Evolutionary conservation across 2,113 vertebrate genomes (phyloP).

Genomic region (Sciurus niger): DNA sequence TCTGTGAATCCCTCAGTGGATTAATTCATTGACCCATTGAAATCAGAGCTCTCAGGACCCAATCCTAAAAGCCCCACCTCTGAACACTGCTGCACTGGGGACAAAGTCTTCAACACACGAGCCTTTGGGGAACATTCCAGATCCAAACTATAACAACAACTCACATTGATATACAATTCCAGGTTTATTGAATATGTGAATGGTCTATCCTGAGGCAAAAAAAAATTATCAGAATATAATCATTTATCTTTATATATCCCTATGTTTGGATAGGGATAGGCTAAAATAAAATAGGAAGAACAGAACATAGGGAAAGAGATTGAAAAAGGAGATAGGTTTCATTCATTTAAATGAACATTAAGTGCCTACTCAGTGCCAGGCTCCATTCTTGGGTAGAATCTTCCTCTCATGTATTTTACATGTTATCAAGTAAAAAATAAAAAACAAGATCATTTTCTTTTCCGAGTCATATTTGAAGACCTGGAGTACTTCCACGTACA

Average conservation of each 20-base stretch:
- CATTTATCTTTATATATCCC: neutral
- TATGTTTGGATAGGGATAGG: neutral
- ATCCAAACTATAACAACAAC: neutral
- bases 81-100: neutral
- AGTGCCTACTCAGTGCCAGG: neutral
- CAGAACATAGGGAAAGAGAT: neutral
- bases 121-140: neutral
- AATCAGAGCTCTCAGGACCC: neutral
- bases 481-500: too few relatives aligned
- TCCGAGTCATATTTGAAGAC: conserved; percentile 8
- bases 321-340: neutral
- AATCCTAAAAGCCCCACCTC: neutral
- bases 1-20: neutral
- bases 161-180: neutral
- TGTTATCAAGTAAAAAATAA: neutral
- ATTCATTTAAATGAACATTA: neutral
- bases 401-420: neutral
- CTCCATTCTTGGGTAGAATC: neutral
- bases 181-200: neutral
- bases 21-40: neutral
- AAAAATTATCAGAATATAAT: neutral
- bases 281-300: neutral
- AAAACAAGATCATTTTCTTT: neutral
- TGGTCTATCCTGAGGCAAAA: neutral
- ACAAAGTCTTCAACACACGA: neutral